phyloP scores from a whole-genome alignment of 1,140 invertebrate species.

The Condylostylus longicornis region DNA sequence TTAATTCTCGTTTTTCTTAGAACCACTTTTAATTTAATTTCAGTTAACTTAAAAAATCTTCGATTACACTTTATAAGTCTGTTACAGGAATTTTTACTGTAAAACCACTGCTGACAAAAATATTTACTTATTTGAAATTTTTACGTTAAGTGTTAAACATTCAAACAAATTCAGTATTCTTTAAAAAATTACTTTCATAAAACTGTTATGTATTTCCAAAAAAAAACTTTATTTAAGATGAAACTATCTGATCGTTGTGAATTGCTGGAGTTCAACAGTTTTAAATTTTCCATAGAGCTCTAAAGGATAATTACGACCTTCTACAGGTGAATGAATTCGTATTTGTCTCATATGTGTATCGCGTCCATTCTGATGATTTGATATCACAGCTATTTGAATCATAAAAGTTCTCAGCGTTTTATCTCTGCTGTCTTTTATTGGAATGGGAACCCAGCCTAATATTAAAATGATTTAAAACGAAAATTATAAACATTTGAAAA shows the following conservation, averaged over 20 bases:
- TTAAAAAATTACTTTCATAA: too few relatives aligned
- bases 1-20: too few relatives aligned
- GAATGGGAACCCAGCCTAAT: slow-evolving; percentile 84
- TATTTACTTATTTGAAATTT: too few relatives aligned
- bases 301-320: slow-evolving; percentile 55
- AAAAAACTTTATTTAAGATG: too few relatives aligned
- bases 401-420: slow-evolving; percentile 85
- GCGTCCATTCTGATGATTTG: slow-evolving; percentile 96
- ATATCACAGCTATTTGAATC: slow-evolving; percentile 92
- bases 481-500: not conserved
- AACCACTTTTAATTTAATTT: too few relatives aligned
- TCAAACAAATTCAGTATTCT: too few relatives aligned
- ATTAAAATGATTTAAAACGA: slow-evolving; percentile 7
- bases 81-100: too few relatives aligned
- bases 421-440: slow-evolving; percentile 76
- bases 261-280: slow-evolving; percentile 67
- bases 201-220: too few relatives aligned
- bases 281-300: slow-evolving; percentile 62
- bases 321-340: slow-evolving; percentile 84
- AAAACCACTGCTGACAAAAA: too few relatives aligned
- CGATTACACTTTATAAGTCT: too few relatives aligned
- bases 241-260: slow-evolving; percentile 55
- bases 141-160: too few relatives aligned
- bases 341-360: slow-evolving; percentile 97
- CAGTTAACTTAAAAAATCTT: too few relatives aligned